These are phyloP conservation scores for Eurytoma californica DNA, from an alignment of 2,888 invertebrate species.

Conservation along the genomic window DNA sequence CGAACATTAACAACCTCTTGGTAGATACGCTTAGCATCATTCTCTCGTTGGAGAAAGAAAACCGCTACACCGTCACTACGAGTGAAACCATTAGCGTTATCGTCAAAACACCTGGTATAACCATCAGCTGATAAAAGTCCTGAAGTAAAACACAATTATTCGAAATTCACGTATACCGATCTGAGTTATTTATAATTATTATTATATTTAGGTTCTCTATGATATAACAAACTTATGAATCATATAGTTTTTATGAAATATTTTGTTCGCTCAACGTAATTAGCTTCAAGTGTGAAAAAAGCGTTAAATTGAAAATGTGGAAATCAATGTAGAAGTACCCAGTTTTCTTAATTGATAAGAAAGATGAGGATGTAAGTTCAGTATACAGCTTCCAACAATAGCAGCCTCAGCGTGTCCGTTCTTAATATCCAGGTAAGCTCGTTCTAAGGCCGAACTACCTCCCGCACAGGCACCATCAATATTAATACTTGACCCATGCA, in stretches of 20 bases:
- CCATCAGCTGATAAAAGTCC: slow-evolving; percentile 57
- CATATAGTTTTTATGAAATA: no score
- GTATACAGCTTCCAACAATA: slow-evolving; percentile 52
- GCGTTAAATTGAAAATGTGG: no score
- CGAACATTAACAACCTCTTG: slow-evolving; percentile 72
- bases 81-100: slow-evolving; percentile 51
- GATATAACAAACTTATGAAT: no score
- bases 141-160: not conserved
- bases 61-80: slow-evolving; percentile 55
- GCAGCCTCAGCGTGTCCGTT: slow-evolving; percentile 52
- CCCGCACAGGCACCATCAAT: slow-evolving; percentile 51
- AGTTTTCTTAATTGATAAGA: slow-evolving; percentile 53
- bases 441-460: slow-evolving; percentile 49
- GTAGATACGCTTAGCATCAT: slow-evolving; percentile 57
- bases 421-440: slow-evolving; percentile 55
- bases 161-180: no score
- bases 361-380: slow-evolving; percentile 55
- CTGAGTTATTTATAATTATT: no score
- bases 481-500: slow-evolving; percentile 57
- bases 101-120: slow-evolving; percentile 55
- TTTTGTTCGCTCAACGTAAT: no score
- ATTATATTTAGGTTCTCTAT: no score
- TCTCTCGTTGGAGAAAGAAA: slow-evolving; percentile 55
- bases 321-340: slow-evolving; percentile 47
- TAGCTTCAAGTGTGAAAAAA: no score